A percentile compares a stretch with the other conserved stretches of the same genome.
Evolutionary conservation across 2,888 invertebrate species (phyloP).

Genomic region (Lymantria dispar): DNA sequence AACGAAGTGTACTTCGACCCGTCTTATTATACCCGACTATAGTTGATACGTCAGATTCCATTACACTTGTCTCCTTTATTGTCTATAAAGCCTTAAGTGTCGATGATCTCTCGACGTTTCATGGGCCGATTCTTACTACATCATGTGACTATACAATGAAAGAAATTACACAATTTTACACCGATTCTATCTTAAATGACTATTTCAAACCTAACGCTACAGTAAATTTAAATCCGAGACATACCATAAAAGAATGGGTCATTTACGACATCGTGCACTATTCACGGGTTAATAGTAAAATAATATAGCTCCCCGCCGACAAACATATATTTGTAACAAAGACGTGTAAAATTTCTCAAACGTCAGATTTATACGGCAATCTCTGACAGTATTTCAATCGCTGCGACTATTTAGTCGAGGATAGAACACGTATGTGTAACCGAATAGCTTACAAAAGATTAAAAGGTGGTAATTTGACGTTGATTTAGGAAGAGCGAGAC

Average conservation of each 20-base stretch:
- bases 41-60: conserved; percentile 57
- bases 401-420: conserved; percentile 45
- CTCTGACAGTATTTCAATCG: conserved; percentile 59
- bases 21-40: conserved; percentile 31
- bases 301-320: conserved; percentile 59
- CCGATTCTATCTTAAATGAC: conserved; percentile 42
- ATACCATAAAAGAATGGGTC: conserved; percentile 55
- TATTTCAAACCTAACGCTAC: conserved; percentile 44
- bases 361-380: conserved; percentile 71
- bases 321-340: conserved; percentile 68
- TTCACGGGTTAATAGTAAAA: conserved; percentile 63
- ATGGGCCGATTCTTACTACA: conserved; percentile 42
- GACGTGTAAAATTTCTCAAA: conserved; percentile 76
- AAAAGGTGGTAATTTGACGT: conserved; percentile 81
- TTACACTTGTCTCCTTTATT: conserved; percentile 68
- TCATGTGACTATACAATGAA: conserved; percentile 32
- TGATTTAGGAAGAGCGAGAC: conserved; percentile 71
- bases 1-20: conserved; percentile 54
- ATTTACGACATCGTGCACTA: conserved; percentile 65
- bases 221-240: conserved; percentile 61
- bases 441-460: conserved; percentile 76
- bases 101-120: conserved; percentile 50
- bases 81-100: conserved; percentile 72
- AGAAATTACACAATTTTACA: conserved; percentile 43
- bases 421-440: conserved; percentile 74